phyloP scores from a whole-genome alignment of 2,113 vertebrate species.

The Brachypteracias leptosomus region DNA sequence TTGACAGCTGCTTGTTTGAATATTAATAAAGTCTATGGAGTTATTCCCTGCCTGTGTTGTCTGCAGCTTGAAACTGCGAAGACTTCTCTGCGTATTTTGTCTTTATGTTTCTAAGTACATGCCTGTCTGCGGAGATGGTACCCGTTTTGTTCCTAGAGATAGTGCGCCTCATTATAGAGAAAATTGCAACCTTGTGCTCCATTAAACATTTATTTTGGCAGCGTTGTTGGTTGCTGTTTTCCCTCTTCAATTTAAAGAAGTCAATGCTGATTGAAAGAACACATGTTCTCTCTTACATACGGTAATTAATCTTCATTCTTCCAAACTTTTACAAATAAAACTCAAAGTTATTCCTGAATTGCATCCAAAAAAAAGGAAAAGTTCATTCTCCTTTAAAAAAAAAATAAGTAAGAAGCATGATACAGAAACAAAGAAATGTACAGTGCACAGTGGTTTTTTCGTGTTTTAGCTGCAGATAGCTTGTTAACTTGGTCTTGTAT shows the following conservation, averaged over 20 bases:
- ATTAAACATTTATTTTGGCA: conserved; percentile 55
- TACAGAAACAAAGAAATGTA: neutral
- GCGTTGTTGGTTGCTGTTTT: conserved; percentile 17
- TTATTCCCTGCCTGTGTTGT: neutral
- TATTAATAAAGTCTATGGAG: conserved; percentile 47
- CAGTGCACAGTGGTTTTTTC: too few relatives aligned
- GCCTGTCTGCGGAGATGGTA: neutral
- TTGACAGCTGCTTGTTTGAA: conserved; percentile 55
- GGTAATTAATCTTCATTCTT: conserved; percentile 22
- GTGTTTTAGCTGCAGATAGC: too few relatives aligned
- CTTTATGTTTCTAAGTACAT: neutral
- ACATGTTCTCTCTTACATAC: neutral
- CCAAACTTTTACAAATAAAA: neutral
- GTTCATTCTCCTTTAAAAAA: neutral
- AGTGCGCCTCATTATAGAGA: neutral
- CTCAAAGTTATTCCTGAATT: neutral
- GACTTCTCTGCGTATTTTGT: neutral
- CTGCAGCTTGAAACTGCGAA: conserved; percentile 2
- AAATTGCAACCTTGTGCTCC: conserved; percentile 35
- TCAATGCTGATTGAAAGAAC: conserved; percentile 23
- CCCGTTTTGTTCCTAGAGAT: conserved; percentile 7
- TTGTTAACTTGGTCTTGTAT: too few relatives aligned
- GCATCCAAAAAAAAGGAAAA: neutral
- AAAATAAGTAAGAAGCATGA: neutral
- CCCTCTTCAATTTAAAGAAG: conserved; percentile 1